Conservation (phyloP, 2,888 invertebrate genomes). For the Clivina fossor region DNA sequence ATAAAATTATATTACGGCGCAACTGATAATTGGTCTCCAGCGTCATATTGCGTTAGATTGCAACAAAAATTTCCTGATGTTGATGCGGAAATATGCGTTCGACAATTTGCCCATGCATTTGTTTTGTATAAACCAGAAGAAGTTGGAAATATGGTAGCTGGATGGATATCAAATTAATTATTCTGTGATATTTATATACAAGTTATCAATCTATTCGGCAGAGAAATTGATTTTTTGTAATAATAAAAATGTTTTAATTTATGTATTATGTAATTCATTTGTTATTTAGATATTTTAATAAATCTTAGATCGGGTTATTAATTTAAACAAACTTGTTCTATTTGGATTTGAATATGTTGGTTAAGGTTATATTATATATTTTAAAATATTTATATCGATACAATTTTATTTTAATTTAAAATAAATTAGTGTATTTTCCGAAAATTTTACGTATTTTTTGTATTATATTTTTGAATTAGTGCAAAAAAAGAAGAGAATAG, state of each 20-base stretch:
- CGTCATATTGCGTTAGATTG: slow-evolving; percentile 68
- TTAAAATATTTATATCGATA: no score
- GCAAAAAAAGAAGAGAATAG: neutral
- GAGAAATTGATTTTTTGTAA: slow-evolving; percentile 1
- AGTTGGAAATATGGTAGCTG: slow-evolving; percentile 54
- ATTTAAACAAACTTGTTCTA: no score
- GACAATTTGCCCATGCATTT: slow-evolving; percentile 75
- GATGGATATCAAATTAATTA: slow-evolving; percentile 44
- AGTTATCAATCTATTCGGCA: slow-evolving; percentile 5
- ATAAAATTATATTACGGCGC: slow-evolving; percentile 79
- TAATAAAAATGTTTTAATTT: neutral
- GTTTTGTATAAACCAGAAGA: slow-evolving; percentile 66
- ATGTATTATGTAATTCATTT: neutral
- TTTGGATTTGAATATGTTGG: no score
- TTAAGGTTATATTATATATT: no score
- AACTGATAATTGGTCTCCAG: slow-evolving; percentile 83
- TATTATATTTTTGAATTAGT: neutral
- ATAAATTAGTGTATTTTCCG: neutral
- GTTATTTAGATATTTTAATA: no score
- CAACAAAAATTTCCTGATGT: slow-evolving; percentile 61
- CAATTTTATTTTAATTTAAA: no score
- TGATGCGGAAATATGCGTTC: slow-evolving; percentile 62
- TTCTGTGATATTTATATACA: slow-evolving; percentile 9
- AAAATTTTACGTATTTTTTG: no score
- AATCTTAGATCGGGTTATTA: no score